These are phyloP conservation scores for Listronotus bonariensis DNA, from an alignment of 1,140 invertebrate genomes.

Conservation along the genomic window DNA sequence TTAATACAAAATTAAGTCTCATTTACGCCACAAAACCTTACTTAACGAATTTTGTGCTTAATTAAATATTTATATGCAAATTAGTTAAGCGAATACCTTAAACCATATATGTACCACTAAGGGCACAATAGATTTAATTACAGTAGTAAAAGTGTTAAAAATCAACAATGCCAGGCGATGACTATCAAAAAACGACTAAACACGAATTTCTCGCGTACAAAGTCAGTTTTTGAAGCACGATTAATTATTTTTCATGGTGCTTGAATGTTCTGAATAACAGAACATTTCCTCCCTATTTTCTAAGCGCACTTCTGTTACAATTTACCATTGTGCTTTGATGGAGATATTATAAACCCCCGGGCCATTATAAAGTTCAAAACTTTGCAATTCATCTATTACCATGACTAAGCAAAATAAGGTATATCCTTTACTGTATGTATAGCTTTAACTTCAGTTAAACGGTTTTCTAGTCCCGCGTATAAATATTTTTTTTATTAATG, in stretches of 20 bases:
- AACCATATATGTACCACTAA: neutral
- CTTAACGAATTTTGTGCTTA: too few relatives aligned
- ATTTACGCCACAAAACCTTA: too few relatives aligned
- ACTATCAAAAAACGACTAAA: slow-evolving; percentile 42
- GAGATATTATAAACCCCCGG: slow-evolving; percentile 46
- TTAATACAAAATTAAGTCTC: too few relatives aligned
- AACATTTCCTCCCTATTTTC: slow-evolving; percentile 47
- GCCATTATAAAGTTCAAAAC: slow-evolving; percentile 40
- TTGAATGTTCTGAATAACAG: slow-evolving; percentile 47
- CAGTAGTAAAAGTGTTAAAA: slow-evolving; percentile 39
- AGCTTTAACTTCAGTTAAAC: slow-evolving; percentile 30
- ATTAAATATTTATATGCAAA: too few relatives aligned
- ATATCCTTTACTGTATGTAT: slow-evolving; percentile 3
- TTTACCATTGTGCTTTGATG: slow-evolving; percentile 42
- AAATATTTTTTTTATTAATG: neutral
- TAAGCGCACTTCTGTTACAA: slow-evolving; percentile 39
- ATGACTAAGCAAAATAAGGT: slow-evolving; percentile 37
- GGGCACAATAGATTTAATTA: slow-evolving; percentile 36
- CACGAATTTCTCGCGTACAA: slow-evolving; percentile 42
- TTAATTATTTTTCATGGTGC: slow-evolving; percentile 53
- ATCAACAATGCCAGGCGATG: slow-evolving; percentile 38
- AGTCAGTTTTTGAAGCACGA: slow-evolving; percentile 50
- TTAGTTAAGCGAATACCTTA: neutral
- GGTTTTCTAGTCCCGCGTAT: slow-evolving; percentile 12
- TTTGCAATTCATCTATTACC: slow-evolving; percentile 35